A percentile compares a stretch with the other conserved stretches of the same genome.
Conservation (phyloP, 2,113 vertebrate genomes). For the Apistogramma diplotaenia region DNA sequence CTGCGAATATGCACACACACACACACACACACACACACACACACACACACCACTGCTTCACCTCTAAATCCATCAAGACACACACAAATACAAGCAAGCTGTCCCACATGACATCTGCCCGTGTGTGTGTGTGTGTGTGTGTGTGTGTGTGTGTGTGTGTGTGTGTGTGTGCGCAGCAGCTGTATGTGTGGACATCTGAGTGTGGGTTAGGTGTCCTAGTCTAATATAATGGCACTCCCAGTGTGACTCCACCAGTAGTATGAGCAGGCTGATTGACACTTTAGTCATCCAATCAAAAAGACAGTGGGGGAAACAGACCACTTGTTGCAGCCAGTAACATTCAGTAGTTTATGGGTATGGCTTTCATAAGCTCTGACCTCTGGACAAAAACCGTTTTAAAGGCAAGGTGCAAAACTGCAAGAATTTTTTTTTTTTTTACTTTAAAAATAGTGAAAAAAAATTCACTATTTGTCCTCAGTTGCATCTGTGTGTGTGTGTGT, state of each 20-base stretch:
- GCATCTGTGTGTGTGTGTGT: neutral
- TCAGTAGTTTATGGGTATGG: constrained; percentile 17
- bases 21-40: too few relatives aligned
- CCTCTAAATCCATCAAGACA: neutral
- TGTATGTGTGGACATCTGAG: neutral
- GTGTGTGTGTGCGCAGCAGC: neutral
- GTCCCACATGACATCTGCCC: constrained; percentile 26
- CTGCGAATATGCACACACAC: too few relatives aligned
- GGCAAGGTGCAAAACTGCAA: neutral
- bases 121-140: neutral
- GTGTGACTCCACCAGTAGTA: constrained; percentile 2
- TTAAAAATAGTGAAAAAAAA: neutral
- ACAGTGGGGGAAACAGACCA: constrained; percentile 55
- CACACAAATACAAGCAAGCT: neutral
- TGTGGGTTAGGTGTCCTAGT: neutral
- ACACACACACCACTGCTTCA: neutral
- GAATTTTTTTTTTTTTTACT: neutral
- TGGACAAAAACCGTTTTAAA: neutral
- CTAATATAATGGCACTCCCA: constrained; percentile 25
- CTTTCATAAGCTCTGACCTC: constrained; percentile 10
- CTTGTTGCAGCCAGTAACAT: constrained; percentile 54
- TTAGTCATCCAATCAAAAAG: constrained; percentile 55
- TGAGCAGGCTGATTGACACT: constrained; percentile 54
- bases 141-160: neutral
- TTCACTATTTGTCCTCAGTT: neutral